These are phyloP conservation scores for Oxytorus armatus DNA, from an alignment of 2,888 invertebrate genomes.

Conservation along the genomic window DNA sequence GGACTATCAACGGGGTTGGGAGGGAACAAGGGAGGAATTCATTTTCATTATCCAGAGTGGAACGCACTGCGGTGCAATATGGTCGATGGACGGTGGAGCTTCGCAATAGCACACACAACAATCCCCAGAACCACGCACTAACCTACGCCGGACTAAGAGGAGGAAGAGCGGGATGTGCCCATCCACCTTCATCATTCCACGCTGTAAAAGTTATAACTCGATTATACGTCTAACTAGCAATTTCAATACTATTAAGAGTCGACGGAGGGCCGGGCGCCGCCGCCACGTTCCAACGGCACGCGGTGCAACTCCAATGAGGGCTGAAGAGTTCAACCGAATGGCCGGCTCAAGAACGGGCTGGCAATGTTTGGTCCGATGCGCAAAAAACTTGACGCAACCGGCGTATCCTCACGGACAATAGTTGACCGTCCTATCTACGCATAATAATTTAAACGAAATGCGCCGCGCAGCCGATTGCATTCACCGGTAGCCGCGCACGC, in stretches of 20 bases:
- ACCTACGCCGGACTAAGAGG: constrained; percentile 8
- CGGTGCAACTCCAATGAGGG: constrained; percentile 25
- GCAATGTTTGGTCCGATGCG: constrained; percentile 75
- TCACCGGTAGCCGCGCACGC: constrained; percentile 74
- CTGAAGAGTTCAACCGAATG: constrained; percentile 52
- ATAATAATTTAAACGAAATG: constrained; percentile 78
- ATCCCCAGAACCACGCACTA: constrained; percentile 1
- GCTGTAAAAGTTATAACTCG: constrained; percentile 82
- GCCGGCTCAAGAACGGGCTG: constrained; percentile 57
- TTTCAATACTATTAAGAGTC: constrained; percentile 82
- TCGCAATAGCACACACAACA: constrained; percentile 9
- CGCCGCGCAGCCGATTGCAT: constrained; percentile 74
- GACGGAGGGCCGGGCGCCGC: constrained; percentile 45
- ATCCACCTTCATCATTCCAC: constrained; percentile 72
- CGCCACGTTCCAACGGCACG: constrained; percentile 15
- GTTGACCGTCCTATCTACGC: constrained; percentile 75
- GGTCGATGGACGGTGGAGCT: constrained; percentile 15
- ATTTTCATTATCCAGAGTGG: constrained; percentile 66
- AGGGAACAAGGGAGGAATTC: constrained; percentile 55
- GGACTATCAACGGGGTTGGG: constrained; percentile 11
- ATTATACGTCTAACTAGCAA: constrained; percentile 83
- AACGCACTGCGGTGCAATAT: constrained; percentile 54
- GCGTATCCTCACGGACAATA: constrained; percentile 75
- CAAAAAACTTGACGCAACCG: constrained; percentile 68
- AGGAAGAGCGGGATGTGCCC: constrained; percentile 11